Conservation (phyloP, 2,113 vertebrate species). For the Pelmatolapia mariae region DNA sequence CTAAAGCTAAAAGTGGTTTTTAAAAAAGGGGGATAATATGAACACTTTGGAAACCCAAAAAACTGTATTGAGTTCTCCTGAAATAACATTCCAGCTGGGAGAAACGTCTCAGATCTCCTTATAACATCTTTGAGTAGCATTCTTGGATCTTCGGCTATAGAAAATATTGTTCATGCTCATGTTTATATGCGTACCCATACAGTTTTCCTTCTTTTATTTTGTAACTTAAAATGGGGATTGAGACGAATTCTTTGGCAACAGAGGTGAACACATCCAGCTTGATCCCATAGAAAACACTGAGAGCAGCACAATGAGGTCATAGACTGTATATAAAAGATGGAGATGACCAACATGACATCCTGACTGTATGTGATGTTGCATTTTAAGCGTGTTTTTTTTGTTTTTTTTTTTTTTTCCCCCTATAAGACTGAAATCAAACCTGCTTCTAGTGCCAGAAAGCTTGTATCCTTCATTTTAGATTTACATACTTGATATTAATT, state of each 20-base stretch:
- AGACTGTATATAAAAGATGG: not conserved
- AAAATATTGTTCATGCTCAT: not conserved
- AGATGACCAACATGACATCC: not conserved
- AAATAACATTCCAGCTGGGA: not conserved
- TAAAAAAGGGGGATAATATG: rapidly evolving
- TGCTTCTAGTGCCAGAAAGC: rapidly evolving
- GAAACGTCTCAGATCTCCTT: not conserved
- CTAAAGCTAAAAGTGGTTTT: rapidly evolving
- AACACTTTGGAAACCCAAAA: not conserved
- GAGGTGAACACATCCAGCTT: not conserved
- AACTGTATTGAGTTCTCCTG: not conserved
- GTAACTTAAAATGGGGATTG: not conserved
- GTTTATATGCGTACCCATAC: rapidly evolving
- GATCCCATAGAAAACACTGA: not conserved
- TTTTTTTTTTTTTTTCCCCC: rapidly evolving
- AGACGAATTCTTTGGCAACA: not conserved
- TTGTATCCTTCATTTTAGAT: not conserved
- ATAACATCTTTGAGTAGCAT: not conserved
- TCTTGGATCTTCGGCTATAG: not conserved
- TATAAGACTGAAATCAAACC: not conserved
- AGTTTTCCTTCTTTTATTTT: not conserved
- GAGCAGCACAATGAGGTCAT: not conserved
- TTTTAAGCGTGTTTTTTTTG: not conserved
- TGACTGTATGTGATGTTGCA: not conserved
- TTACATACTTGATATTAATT: not conserved